phyloP scores from a whole-genome alignment of 2,797 vertebrate species.

The Esox lucius region DNA sequence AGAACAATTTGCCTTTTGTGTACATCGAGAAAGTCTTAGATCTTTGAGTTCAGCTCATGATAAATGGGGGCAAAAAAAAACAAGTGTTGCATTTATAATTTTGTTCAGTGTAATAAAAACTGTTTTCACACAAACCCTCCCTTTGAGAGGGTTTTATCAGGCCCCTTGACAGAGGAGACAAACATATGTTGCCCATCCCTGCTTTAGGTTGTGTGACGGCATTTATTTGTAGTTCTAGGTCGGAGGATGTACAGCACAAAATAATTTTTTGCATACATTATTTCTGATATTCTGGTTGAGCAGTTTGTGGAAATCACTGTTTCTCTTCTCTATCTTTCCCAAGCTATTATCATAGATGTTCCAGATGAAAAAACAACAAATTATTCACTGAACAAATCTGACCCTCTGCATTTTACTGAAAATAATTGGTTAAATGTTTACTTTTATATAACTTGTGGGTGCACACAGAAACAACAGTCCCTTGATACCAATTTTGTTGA shows the following conservation, averaged over 20 bases:
- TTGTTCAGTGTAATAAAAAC: too few species aligned
- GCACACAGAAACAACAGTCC: constrained; percentile 31
- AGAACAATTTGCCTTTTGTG: too few species aligned
- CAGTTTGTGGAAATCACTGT: constrained; percentile 39
- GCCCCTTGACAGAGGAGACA: too few species aligned
- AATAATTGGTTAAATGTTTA: constrained; percentile 22
- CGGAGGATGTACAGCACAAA: constrained; percentile 48
- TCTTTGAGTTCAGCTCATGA: too few species aligned
- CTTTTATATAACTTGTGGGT: constrained; percentile 41
- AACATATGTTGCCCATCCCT: not conserved
- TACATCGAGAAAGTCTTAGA: too few species aligned
- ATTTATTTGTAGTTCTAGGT: constrained; percentile 63
- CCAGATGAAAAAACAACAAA: constrained; percentile 13
- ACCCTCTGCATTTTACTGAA: constrained; percentile 21
- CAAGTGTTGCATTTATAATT: too few species aligned
- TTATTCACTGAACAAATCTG: not conserved
- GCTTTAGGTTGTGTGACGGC: constrained; percentile 66
- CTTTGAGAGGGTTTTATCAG: too few species aligned
- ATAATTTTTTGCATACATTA: constrained; percentile 52
- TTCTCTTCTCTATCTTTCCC: too few species aligned
- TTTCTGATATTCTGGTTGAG: constrained; percentile 36
- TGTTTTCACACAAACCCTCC: too few species aligned
- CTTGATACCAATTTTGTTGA: not conserved
- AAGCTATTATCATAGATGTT: constrained; percentile 30
- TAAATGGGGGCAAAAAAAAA: too few species aligned